Base-by-base conservation (phyloP, 2,113 vertebrate genomes). In the Grus americana region DNA sequence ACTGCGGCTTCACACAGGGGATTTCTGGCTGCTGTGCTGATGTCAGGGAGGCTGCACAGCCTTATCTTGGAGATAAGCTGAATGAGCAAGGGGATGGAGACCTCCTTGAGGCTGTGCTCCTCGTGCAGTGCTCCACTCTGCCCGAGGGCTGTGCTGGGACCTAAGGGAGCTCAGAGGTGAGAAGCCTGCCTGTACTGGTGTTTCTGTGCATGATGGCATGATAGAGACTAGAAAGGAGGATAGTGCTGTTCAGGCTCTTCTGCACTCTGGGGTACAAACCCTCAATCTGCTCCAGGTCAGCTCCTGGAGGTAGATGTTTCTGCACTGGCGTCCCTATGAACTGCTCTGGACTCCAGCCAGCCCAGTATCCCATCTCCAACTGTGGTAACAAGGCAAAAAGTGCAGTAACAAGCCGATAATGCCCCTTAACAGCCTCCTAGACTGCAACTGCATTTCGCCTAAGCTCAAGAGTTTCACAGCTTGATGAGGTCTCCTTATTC, bases 21-120 rank as follows among this genome's bases (percentile, higher is more conserved):
- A 97, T 95, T 91, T 94, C 96, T 42, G 89, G 68, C 47, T 70
- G 90, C 79, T 29, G 59, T 6, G 30, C 86, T 95, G 92, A 95
- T 67, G 73, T 96, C 87, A 95, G 74, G 47, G 47, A 94, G 50
- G 79, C 26, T 79, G 70, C 67, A 5, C 74, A 73, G 91, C 86
- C n/a, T 38, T 47, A 30, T n/a, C 34, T 34, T 3, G 1, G 30
- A 50, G 71, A 86, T 17, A 30, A 82, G 5, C 13, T 47, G 38
- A 40, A 13, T 12, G 22, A 78, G 20, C 4, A 2, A 6, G 52
- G 47, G 57, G 18, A 26, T 26, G 42, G 81, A 62, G 23, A 62
- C 8, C 36, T 62, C 26, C 88, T 12, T 1, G 3, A 21, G 34
- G 22, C 42, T 52, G 21, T 59, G 79, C 59, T 71, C 17, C 3